A percentile compares a stretch with the other conserved stretches of the same genome.
Evolutionary conservation across 2,113 vertebrate genomes (phyloP).

Genomic region (Seriola rivoliana): DNA sequence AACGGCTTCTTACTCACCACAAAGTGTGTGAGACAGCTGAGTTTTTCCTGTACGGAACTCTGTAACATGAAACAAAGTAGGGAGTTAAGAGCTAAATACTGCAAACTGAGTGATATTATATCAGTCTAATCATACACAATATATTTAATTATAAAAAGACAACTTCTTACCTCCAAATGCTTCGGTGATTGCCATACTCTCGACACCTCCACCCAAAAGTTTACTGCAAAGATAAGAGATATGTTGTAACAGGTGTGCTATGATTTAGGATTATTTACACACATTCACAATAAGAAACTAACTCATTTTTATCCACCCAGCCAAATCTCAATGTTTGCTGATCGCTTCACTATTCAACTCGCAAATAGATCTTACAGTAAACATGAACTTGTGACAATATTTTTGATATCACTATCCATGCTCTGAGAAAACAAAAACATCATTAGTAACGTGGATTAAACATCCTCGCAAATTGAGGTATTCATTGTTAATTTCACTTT

Average conservation of each 20-base stretch:
- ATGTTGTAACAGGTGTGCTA: background rate
- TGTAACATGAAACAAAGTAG: slow-evolving; percentile 73
- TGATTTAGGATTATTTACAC: background rate
- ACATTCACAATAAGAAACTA: background rate
- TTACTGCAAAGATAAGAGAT: slow-evolving; percentile 86
- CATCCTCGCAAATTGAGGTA: too few species aligned
- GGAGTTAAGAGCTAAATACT: background rate
- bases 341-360: too few species aligned
- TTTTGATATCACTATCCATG: too few species aligned
- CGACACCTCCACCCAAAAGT: slow-evolving; percentile 95
- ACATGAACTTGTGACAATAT: too few species aligned
- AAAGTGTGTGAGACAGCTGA: slow-evolving; percentile 96
- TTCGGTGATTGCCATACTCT: slow-evolving; percentile 99
- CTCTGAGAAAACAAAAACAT: too few species aligned
- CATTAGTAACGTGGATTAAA: too few species aligned
- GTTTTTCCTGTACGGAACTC: slow-evolving; percentile 99
- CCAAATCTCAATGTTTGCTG: too few species aligned
- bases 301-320: background rate
- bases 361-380: too few species aligned
- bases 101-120: background rate
- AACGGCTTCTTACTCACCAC: slow-evolving; percentile 86
- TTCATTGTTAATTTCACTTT: too few species aligned
- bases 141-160: background rate
- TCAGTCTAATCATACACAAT: background rate
- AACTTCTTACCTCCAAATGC: slow-evolving; percentile 93